Evolutionary conservation across 2,888 invertebrate species (phyloP), one percentile per base, ranked within the genome.

Genomic region (Thumatha senex): DNA sequence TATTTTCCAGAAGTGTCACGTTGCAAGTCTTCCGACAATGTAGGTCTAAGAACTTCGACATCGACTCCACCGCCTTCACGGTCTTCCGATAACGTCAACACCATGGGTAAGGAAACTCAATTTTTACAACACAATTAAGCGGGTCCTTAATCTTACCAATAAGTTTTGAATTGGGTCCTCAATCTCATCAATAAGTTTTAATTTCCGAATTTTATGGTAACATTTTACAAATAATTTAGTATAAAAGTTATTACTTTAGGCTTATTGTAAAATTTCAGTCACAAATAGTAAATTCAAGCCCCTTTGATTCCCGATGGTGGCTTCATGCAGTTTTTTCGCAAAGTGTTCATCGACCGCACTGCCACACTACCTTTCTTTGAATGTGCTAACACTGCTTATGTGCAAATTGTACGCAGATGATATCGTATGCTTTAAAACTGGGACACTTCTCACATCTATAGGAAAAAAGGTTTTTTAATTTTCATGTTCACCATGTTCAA

Each of bases 21-120:
- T 41, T 91, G 90, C 81, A 89, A 89, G 74, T 91, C 91, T 56
- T 84, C 90, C 46, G 91, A 91, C 60, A 85, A 91, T 67, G 91
- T 91, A 51, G 91, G 91, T 40, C 60, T 61, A 1, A 86, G 78
- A 53, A 64, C 80, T 11, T 67, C 84, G n/a, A 78, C 70, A 13
- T 59, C 78, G 40, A 88, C 91, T 11, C 91, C 91, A 46, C 90
- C 91, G 30, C 90, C 91, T 0, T 91, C 90, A 8, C 83, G 91
- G 8, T 91, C 91, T 1, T 89, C 91, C 0, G 91, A 91, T 54
- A 89, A 91, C 62, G 89, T 91, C 53, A 91, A 91, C 62, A 89
- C 85, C 4, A 89, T 91, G 83, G 91, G 91, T 91, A 68, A 78
- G 75, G 63, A 35, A 4, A 15, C 13, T 7, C 7, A 15, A 7